Evolutionary conservation across 2,888 invertebrate genomes (phyloP), one percentile per base, ranked within the genome.

Genomic region (Eremobia ochroleuca): DNA sequence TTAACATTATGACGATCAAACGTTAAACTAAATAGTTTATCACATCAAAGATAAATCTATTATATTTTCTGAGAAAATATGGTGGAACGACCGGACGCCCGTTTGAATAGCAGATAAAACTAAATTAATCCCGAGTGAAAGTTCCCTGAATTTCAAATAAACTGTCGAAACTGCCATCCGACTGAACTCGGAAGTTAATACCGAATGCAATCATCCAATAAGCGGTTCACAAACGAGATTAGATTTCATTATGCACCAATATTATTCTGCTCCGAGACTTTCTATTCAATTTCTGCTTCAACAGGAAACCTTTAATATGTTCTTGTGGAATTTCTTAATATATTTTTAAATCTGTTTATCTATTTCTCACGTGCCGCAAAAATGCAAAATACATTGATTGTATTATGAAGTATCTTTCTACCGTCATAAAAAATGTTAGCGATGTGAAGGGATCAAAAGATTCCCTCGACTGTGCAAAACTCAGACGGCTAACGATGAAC

Each of bases 391-490:
- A 28, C n/a, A 37, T 65, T 66, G 4, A 62, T 67, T 74, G 34
- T 69, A 37, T 67, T 72, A 87, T 75, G 55, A 83, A 79, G 75
- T 40, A 72, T 71, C 68, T 68, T 61, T 61, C 67, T 65, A 70
- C 34, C 65, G 73, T 70, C 79, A 83, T 76, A 87, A 90, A 89
- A 91, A 86, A 86, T 87, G 83, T 87, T 84, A 85, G 81, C 85
- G 74, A 84, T 80, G 86, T 73, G 78, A 87, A 85, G 84, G 80
- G 93, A 93, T 94, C 94, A 94, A 94, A 94, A 93, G 94, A 91
- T 89, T 92, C 91, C 78, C 91, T 92, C 91, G 88, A 90, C 92
- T 92, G 92, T 92, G 92, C 90, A 89, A 90, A 93, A 91, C 91
- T 90, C 88, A 85, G 89, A 87, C 87, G 89, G 91, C 90, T 92